Base-by-base conservation (phyloP, 1,140 invertebrate genomes). In the Aphis gossypii region DNA sequence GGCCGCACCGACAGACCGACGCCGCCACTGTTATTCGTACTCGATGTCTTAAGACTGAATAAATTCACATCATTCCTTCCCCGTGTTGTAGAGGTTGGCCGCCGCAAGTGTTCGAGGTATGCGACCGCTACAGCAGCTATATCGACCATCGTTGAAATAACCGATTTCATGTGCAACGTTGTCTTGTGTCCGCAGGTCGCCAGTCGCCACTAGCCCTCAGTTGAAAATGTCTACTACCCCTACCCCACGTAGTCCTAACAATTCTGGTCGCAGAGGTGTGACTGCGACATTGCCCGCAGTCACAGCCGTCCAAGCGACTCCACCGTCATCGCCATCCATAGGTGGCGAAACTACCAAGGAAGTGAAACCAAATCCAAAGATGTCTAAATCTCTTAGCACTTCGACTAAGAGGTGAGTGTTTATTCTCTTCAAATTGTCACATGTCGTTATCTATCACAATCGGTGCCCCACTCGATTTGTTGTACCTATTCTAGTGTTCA, bases 371-470 rank as follows among this genome's bases (percentile, higher is more conserved):
- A 98, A 98, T 96, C 97, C 98, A 68, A 99, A 98, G 95, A 99
- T 99, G 97, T 99, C 98, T 1, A 99, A 99, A 96, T 98, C 98
- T 94, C 96, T 99, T 93, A 98, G 98, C 93, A 99, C 98, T 38
- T 99, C 98, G 68, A 98, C 98, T 30, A 99, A 99, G 96, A 97
- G 97, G 96, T 97, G 95, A 90, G 87, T 14, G 9, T 89, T 54
- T 54, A 5, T 38, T 38, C 14, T n/a, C 30, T 76, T 76, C 3
- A 76, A n/a, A 76, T 76, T 35, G 30, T n/a, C n/a, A n/a, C 14
- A n/a, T 2, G 14, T 68, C 1, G 18, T 14, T 35, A 76, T 76
- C 60, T 76, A 14, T 35, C 14, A 14, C 18, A n/a, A n/a, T 3
- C 11, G 3, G 23, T 60, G 56, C 11, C 23, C 56, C 1, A 76